These are phyloP conservation scores for Cairina moschata DNA, from an alignment of 2,113 vertebrate genomes.

Conservation along the genomic window DNA sequence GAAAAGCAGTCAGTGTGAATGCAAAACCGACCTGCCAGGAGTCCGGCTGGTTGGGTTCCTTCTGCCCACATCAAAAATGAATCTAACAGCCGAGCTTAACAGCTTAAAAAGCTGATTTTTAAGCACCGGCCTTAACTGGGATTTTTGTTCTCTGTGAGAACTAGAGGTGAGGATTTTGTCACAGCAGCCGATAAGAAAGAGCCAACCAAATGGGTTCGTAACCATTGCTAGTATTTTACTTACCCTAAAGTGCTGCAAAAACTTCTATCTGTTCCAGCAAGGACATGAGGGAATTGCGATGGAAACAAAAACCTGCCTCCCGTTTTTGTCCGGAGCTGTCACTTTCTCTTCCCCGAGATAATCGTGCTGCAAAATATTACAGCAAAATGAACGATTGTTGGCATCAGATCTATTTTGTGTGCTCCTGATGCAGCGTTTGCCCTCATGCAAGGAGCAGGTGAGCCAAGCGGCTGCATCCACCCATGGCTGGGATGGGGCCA, in stretches of 20 bases:
- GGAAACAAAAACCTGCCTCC: not conserved
- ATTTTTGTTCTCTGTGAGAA: not conserved
- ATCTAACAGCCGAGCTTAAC: not conserved
- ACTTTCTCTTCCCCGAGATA: not conserved
- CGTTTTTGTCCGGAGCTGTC: not conserved
- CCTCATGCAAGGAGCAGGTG: not conserved
- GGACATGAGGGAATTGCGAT: not conserved
- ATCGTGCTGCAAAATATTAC: not conserved
- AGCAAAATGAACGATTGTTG: not conserved
- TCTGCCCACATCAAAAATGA: not conserved
- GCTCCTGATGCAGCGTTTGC: rapidly evolving
- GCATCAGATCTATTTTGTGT: not conserved
- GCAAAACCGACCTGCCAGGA: not conserved
- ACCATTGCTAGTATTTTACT: not conserved
- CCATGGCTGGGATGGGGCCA: no score
- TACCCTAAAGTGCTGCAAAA: not conserved
- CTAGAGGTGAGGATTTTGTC: not conserved
- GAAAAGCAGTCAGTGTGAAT: not conserved
- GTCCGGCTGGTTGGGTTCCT: not conserved
- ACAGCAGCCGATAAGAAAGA: not conserved
- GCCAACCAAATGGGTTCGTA: rapidly evolving
- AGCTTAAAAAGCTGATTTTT: not conserved
- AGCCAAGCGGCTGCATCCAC: not conserved
- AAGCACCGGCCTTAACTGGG: rapidly evolving
- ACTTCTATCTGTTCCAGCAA: no score